Evolutionary conservation across 2,113 vertebrate species (phyloP).

Genomic region (Lasiurus borealis): DNA sequence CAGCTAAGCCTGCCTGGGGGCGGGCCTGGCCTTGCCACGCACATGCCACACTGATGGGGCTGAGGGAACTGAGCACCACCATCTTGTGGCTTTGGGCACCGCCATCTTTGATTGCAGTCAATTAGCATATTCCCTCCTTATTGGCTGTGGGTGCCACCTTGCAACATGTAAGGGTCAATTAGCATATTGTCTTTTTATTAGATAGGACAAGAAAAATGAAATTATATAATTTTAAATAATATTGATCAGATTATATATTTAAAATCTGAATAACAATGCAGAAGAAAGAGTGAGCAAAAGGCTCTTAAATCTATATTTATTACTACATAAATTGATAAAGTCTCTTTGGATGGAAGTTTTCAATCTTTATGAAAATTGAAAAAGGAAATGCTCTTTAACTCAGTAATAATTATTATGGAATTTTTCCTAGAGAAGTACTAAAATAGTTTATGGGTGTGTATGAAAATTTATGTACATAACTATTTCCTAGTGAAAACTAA

Average conservation of each 20-base stretch:
- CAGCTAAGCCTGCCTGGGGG: too few species aligned
- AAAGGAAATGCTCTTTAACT: background rate
- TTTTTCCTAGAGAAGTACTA: background rate
- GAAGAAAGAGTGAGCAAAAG: background rate
- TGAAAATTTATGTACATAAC: background rate
- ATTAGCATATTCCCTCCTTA: too few species aligned
- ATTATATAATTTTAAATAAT: background rate
- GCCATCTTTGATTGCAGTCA: too few species aligned
- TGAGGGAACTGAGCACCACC: too few species aligned
- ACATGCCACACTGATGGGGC: too few species aligned
- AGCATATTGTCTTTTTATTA: background rate
- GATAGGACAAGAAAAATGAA: background rate
- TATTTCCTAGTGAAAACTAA: slow-evolving; percentile 12
- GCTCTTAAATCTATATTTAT: background rate
- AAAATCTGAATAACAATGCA: background rate
- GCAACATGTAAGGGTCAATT: too few species aligned
- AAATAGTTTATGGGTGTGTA: background rate
- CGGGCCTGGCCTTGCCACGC: too few species aligned
- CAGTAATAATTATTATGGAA: background rate
- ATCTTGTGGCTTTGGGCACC: too few species aligned
- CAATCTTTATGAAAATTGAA: background rate
- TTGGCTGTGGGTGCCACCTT: too few species aligned
- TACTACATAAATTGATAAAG: background rate
- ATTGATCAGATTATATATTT: background rate
- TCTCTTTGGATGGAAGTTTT: background rate